Conservation (phyloP, 2,888 invertebrate species). For the Crepidodera aurea region DNA sequence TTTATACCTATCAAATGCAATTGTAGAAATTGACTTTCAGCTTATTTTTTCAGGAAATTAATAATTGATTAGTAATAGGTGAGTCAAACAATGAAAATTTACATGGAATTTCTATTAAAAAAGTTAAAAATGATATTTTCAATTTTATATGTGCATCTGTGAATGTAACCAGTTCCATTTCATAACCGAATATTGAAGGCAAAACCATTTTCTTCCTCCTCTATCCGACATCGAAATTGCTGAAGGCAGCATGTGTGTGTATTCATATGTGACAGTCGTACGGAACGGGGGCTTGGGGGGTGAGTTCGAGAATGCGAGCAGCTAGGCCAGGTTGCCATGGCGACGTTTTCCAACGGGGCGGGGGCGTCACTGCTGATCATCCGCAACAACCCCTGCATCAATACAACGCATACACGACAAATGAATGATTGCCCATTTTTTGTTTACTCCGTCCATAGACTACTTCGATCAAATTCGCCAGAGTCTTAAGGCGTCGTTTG, state of each 20-base stretch:
- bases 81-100: too few species aligned
- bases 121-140: too few species aligned
- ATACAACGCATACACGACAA: slow-evolving; percentile 52
- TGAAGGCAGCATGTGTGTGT: slow-evolving; percentile 49
- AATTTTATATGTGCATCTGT: too few species aligned
- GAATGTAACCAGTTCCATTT: background rate
- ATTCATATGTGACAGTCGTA: slow-evolving; percentile 59
- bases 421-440: slow-evolving; percentile 42
- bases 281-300: slow-evolving; percentile 36
- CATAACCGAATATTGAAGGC: background rate
- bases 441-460: slow-evolving; percentile 33
- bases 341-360: slow-evolving; percentile 57
- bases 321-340: slow-evolving; percentile 50
- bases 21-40: too few species aligned
- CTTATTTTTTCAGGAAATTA: too few species aligned
- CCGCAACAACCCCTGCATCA: slow-evolving; percentile 61
- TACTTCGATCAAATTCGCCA: slow-evolving; percentile 28
- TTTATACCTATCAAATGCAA: too few species aligned
- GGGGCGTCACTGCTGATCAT: slow-evolving; percentile 60
- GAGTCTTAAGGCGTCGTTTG: slow-evolving; percentile 25
- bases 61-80: too few species aligned
- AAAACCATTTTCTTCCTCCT: slow-evolving; percentile 14
- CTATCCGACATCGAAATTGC: slow-evolving; percentile 31
- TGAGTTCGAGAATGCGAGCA: slow-evolving; percentile 37
- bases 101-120: too few species aligned